Base-by-base conservation (phyloP, 1,140 invertebrate genomes). In the Paracyclopina nana region DNA sequence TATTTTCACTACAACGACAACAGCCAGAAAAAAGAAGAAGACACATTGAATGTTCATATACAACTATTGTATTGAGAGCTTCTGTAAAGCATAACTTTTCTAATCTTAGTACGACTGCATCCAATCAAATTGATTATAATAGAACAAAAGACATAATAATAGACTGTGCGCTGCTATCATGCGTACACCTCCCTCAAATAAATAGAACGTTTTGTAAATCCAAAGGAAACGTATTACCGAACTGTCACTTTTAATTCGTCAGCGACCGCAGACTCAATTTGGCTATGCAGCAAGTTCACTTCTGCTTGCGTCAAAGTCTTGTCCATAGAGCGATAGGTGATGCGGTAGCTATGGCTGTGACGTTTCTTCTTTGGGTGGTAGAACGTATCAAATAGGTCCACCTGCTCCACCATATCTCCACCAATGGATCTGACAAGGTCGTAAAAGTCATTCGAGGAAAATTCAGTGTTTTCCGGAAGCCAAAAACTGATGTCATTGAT, bases 401-500 rank as follows among this genome's bases (percentile, higher is more conserved):
- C 81, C 75, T 90, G 85, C 68, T 99, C 94, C 38, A 98, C 73
- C 14, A 81, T 67, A 65, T 96, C 86, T 5, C 82, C 86, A 4
- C 79, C 91, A 52, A 90, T 63, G 54, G 75, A 72, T 57, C 92
- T 71, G 0, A 86, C 87, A 34, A 98, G 60, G 61, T 98, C 92
- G 66, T 91, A 96, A 64, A 96, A 94, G 68, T 96, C 85, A 65
- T 90, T 88, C 12, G 70, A 66, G 12, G 70, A 73, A 64, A 77
- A 95, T 25, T 65, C 60, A 41, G 68, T 63, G 0, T 61, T 52
- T 50, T 73, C 64, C 0, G 88, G 84, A 18, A 98, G 63, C 90
- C 91, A 99, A 64, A 99, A 98, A 50, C 92, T 96, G 9, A 98
- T 73, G 62, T 99, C 92, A 69, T 88, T 92, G 20, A 60, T 69